Conservation (phyloP, 2,113 vertebrate genomes). For the Numenius arquata region DNA sequence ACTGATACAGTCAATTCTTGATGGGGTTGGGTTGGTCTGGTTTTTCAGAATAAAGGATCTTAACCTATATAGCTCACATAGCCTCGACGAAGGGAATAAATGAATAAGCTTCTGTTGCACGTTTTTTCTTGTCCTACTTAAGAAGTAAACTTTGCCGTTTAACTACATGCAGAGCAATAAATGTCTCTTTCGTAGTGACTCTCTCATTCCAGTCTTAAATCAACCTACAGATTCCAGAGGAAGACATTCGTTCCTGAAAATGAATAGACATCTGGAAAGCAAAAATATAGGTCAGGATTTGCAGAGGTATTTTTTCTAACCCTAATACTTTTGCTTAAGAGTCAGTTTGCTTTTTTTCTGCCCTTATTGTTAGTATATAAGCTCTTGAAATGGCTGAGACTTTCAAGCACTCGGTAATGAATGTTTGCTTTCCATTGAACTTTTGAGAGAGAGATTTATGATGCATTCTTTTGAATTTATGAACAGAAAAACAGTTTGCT, state of each 20-base stretch:
- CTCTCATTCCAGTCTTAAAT: not conserved
- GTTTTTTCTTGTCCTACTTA: not conserved
- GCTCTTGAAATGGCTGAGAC: not conserved
- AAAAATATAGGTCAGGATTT: not conserved
- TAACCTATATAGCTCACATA: not conserved
- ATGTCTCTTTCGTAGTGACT: not conserved
- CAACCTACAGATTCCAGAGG: not conserved
- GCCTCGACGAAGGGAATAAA: not conserved
- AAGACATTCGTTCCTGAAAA: not conserved
- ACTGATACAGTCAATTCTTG: not conserved
- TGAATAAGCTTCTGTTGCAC: not conserved
- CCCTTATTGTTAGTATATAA: not conserved
- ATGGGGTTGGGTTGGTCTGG: not conserved
- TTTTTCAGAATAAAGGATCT: not conserved
- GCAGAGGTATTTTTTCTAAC: not conserved
- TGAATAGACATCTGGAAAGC: not conserved
- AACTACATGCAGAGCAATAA: not conserved
- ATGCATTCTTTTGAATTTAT: constrained; percentile 16
- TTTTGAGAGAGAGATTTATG: constrained; percentile 8
- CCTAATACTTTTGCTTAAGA: not conserved
- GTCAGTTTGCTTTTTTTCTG: not conserved
- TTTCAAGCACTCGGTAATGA: not conserved
- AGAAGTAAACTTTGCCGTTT: constrained; percentile 1
- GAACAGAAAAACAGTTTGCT: constrained; percentile 34
- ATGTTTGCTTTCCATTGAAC: constrained; percentile 14